Base-by-base conservation (phyloP, 1,140 invertebrate species). In the Leptinotarsa lineolata region DNA sequence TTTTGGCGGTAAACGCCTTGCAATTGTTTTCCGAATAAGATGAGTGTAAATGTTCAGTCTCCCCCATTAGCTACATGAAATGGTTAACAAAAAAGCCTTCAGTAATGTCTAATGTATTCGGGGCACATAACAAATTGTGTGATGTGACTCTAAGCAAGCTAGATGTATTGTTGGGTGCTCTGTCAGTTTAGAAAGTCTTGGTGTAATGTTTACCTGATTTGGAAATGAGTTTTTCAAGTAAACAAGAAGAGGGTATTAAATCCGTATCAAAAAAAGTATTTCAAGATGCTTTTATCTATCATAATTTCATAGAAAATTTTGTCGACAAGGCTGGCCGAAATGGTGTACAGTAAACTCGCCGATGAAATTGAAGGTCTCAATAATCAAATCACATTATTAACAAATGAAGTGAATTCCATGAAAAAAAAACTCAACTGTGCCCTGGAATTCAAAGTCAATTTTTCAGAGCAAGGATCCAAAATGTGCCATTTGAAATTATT, bases 401-500 rank as follows among this genome's bases (percentile, higher is more conserved):
- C 48, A 54, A 54, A 54, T 54, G 48, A 54, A 54, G 48, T 54
- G 16, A 54, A 54, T 54, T 54, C 48, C 48, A 54, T 54, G 48
- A 16, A 54, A 54, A n/a, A n/a, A 54, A 12, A n/a, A n/a, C 16
- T 54, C 48, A 54, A 54, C 48, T 54, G 48, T 54, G 48, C 48
- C 48, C 48, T 54, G 48, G 48, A 54, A 54, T 54, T 16, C 48
- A 12, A 54, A 54, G 48, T 54, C 48, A 16, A 54, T 54, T 54
- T 54, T 54, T 54, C 16, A 54, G 48, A 54, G 48, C 48, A 54
- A 16, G 16, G 16, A 54, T 54, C 48, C 48, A 54, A 54, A 54
- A 54, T 54, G 48, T 54, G 48, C 48, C 48, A 54, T 54, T 54
- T 54, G 48, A 54, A 54, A 54, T 54, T 54, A 54, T 54, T 54